These are phyloP conservation scores for Ceratina japonica DNA, from an alignment of 1,140 invertebrate genomes.

Conservation along the genomic window DNA sequence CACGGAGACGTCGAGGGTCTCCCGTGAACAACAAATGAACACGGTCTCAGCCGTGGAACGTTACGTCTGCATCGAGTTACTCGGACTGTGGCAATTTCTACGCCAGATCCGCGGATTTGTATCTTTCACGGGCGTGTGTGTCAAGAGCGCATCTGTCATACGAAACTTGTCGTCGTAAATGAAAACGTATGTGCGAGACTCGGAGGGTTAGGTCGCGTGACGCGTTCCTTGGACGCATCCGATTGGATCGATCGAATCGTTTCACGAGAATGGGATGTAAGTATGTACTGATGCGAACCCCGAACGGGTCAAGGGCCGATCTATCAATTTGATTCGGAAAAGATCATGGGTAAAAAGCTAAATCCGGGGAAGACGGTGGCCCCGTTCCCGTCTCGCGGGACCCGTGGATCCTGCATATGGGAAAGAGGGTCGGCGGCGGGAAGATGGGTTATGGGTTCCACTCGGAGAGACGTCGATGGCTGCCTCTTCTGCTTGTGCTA, in stretches of 20 bases:
- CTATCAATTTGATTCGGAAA: slow-evolving; percentile 59
- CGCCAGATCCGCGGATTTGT: too few species aligned
- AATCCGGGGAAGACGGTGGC: slow-evolving; percentile 34
- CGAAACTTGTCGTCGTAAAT: too few species aligned
- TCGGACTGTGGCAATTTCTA: slow-evolving; percentile 29
- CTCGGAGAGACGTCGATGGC: slow-evolving; percentile 32
- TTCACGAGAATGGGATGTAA: slow-evolving; percentile 21
- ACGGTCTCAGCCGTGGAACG: slow-evolving; percentile 39
- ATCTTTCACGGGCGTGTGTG: too few species aligned
- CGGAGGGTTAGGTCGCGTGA: too few species aligned
- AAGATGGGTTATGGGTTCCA: slow-evolving; percentile 54
- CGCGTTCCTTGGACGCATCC: neutral
- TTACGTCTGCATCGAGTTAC: slow-evolving; percentile 28
- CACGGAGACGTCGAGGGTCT: slow-evolving; percentile 15
- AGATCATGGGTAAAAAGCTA: slow-evolving; percentile 26
- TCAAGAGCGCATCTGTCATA: too few species aligned
- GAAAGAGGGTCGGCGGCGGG: slow-evolving; percentile 23
- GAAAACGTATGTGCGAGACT: too few species aligned
- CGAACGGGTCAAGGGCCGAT: slow-evolving; percentile 45
- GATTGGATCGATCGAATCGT: slow-evolving; percentile 49
- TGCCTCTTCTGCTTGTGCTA: slow-evolving; percentile 59
- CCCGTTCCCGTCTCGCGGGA: slow-evolving; percentile 42
- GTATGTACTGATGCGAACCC: slow-evolving; percentile 19
- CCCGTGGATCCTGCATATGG: neutral
- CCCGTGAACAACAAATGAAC: slow-evolving; percentile 51